Percentiles rank a stretch among this genome's conserved stretches.
phyloP scores from a whole-genome alignment of 2,888 invertebrate genomes.

The Cataglyphis livida region DNA sequence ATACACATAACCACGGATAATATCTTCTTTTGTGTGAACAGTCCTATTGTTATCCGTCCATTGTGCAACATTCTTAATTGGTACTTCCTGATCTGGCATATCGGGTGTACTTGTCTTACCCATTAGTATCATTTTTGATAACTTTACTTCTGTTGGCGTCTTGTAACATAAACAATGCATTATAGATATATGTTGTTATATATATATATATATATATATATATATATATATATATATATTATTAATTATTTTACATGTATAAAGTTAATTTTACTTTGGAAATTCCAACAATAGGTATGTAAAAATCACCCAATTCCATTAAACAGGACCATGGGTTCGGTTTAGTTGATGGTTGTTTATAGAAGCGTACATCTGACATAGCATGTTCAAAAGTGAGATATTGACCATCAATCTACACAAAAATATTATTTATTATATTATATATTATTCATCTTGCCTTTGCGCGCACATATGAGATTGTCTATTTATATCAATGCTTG shows the following conservation, averaged over 20 bases:
- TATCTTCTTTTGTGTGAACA: slow-evolving; percentile 54
- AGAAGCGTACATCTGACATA: slow-evolving; percentile 66
- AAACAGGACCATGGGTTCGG: slow-evolving; percentile 57
- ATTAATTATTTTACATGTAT: background rate
- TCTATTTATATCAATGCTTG: background rate
- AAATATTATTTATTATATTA: background rate
- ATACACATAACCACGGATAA: slow-evolving; percentile 70
- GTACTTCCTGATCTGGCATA: slow-evolving; percentile 2
- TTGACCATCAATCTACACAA: slow-evolving; percentile 61
- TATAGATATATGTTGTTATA: background rate
- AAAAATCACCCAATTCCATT: slow-evolving; percentile 67
- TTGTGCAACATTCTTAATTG: slow-evolving; percentile 15
- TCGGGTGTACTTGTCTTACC: background rate
- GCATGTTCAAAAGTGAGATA: slow-evolving; percentile 67
- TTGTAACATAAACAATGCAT: slow-evolving; percentile 30
- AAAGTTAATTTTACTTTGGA: slow-evolving; percentile 69
- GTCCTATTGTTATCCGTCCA: slow-evolving; percentile 48
- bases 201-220: background rate
- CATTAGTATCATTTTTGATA: slow-evolving; percentile 52
- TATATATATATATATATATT: background rate
- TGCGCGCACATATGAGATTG: background rate
- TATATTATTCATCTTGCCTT: background rate
- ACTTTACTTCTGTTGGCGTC: slow-evolving; percentile 45
- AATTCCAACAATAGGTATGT: slow-evolving; percentile 68
- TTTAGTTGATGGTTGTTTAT: slow-evolving; percentile 40